Percentiles rank a stretch among this genome's conserved stretches.
phyloP scores from a whole-genome alignment of 2,888 invertebrate genomes.

The Eutolmus rufibarbis region DNA sequence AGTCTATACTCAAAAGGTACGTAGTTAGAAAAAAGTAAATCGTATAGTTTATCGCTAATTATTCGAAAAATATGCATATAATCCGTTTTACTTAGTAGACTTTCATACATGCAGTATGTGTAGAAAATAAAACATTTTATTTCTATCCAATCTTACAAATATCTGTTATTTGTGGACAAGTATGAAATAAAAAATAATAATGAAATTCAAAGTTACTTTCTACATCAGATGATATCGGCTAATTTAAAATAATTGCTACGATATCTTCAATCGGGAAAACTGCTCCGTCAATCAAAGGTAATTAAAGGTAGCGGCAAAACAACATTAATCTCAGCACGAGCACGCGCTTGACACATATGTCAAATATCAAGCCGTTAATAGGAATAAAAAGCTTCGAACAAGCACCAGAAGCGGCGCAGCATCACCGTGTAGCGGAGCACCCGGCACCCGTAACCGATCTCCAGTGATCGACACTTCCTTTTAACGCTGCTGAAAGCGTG shows the following conservation, averaged over 20 bases:
- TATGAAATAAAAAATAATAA: too few species aligned
- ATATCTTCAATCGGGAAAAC: background rate
- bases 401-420: background rate
- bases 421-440: background rate
- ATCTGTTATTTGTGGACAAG: too few species aligned
- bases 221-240: background rate
- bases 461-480: background rate
- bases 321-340: background rate
- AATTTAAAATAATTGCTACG: background rate
- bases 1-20: too few species aligned
- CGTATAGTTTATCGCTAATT: too few species aligned
- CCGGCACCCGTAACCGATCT: background rate
- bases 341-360: background rate
- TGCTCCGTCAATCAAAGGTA: background rate
- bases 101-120: too few species aligned
- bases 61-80: too few species aligned
- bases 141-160: too few species aligned
- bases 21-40: too few species aligned
- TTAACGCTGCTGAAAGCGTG: conserved; percentile 11
- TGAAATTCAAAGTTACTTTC: background rate
- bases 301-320: background rate
- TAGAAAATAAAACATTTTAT: too few species aligned
- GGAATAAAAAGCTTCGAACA: background rate
- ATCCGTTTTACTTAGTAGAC: too few species aligned
- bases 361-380: background rate